Conservation (phyloP, 2,113 vertebrate species). For the Nipponia nippon region DNA sequence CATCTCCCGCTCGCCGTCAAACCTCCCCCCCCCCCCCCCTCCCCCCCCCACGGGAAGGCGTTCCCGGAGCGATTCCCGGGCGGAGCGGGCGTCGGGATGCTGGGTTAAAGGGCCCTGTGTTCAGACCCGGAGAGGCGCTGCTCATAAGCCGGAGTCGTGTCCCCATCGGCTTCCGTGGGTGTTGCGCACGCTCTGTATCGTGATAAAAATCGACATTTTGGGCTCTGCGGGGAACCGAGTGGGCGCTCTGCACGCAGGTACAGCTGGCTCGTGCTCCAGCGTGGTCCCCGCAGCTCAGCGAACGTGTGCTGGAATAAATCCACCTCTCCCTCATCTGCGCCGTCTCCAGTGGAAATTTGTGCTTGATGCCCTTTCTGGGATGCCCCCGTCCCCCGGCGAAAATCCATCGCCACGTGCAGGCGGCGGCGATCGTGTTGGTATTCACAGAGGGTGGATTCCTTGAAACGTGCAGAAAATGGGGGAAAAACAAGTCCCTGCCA, state of each 20-base stretch:
- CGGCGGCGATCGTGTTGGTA: rapidly evolving
- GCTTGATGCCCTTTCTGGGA: background rate
- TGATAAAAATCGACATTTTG: rapidly evolving
- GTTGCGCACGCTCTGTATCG: rapidly evolving
- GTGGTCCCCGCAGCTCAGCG: background rate
- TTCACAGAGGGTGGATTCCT: background rate
- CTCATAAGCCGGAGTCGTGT: rapidly evolving
- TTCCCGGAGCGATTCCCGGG: rapidly evolving
- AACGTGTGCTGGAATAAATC: background rate
- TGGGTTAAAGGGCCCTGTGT: rapidly evolving
- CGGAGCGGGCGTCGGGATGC: rapidly evolving
- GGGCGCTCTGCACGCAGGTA: background rate
- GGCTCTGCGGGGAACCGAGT: rapidly evolving
- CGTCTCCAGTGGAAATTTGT: rapidly evolving
- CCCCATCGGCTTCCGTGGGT: rapidly evolving
- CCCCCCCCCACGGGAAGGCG: no score
- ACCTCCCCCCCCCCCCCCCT: no score
- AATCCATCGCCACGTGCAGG: rapidly evolving
- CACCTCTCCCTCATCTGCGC: background rate
- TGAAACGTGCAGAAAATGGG: background rate
- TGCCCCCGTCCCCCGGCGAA: rapidly evolving
- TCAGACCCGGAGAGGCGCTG: rapidly evolving
- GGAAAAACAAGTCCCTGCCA: background rate
- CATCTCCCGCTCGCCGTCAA: no score
- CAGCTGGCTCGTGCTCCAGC: rapidly evolving